Percentiles rank a stretch among this genome's conserved stretches.
phyloP scores from a whole-genome alignment of 2,113 vertebrate species.

The Perca schrenkii region DNA sequence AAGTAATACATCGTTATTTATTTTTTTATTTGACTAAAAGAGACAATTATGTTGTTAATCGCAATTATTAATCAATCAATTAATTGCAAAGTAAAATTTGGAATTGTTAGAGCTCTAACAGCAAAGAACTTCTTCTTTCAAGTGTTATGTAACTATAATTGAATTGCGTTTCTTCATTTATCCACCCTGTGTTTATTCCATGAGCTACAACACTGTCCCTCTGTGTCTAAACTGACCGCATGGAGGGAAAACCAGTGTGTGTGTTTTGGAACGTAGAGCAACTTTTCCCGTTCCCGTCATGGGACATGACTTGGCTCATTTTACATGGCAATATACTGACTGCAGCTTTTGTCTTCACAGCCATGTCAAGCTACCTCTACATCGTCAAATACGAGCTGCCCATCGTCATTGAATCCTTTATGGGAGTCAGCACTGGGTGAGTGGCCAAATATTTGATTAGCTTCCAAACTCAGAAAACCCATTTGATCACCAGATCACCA shows the following conservation, averaged over 20 bases:
- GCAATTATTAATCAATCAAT: no score
- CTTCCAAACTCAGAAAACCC: background rate
- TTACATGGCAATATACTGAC: conserved; percentile 12
- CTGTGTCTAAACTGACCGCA: conserved; percentile 20
- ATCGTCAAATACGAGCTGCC: conserved; percentile 99
- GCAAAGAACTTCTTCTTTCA: background rate
- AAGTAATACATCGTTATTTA: no score
- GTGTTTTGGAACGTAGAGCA: conserved; percentile 2
- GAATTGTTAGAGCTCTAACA: no score
- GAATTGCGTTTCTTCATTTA: background rate
- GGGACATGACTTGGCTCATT: background rate
- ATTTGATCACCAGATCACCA: background rate
- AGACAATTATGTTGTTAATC: no score
- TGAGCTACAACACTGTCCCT: conserved; percentile 16
- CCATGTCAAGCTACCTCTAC: conserved; percentile 99
- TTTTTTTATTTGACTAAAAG: no score
- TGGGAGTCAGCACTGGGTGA: conserved; percentile 87
- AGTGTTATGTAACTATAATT: conserved; percentile 2
- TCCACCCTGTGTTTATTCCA: background rate
- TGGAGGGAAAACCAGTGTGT: background rate
- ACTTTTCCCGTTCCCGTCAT: conserved; percentile 21
- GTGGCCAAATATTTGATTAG: conserved; percentile 34
- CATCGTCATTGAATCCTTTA: conserved; percentile 92
- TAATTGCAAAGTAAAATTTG: no score
- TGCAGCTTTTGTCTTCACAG: conserved; percentile 82